These are phyloP conservation scores for Cylas formicarius DNA, from an alignment of 1,140 invertebrate genomes.

Conservation along the genomic window DNA sequence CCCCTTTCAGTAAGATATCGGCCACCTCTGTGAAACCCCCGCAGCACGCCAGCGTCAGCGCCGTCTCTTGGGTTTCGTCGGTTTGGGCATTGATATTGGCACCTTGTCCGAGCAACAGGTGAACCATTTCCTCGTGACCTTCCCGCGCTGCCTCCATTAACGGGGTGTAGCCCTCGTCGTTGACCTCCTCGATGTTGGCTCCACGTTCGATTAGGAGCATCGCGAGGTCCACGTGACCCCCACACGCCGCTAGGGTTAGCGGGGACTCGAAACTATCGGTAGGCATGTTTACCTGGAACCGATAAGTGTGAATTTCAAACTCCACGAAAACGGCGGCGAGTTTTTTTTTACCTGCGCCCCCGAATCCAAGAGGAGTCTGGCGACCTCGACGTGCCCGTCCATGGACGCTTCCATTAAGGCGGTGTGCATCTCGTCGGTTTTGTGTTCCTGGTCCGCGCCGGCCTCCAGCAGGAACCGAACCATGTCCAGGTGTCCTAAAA, in stretches of 20 bases:
- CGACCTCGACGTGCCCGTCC: conserved; percentile 96
- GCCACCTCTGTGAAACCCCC: conserved; percentile 97
- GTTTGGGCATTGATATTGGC: conserved; percentile 97
- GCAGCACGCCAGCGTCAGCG: conserved; percentile 92
- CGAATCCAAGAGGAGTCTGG: conserved; percentile 85
- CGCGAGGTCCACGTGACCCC: conserved; percentile 95
- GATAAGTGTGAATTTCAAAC: neutral
- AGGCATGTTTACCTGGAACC: conserved; percentile 76
- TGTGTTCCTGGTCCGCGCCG: conserved; percentile 94
- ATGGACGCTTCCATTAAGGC: conserved; percentile 99
- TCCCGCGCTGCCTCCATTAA: conserved; percentile 97
- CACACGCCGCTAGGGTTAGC: conserved; percentile 94
- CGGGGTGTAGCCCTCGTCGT: conserved; percentile 99
- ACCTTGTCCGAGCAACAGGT: conserved; percentile 85
- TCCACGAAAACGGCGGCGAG: neutral
- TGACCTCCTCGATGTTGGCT: conserved; percentile 98
- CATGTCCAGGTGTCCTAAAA: conserved; percentile 28
- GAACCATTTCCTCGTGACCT: conserved; percentile 98
- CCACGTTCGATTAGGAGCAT: conserved; percentile 91
- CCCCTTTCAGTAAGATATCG: conserved; percentile 90
- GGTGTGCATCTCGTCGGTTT: conserved; percentile 99
- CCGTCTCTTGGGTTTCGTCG: conserved; percentile 97
- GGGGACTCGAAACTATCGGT: conserved; percentile 99
- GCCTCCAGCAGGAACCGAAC: conserved; percentile 90
- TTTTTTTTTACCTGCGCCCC: conserved; percentile 66